A percentile compares a stretch with the other conserved stretches of the same genome.
Evolutionary conservation across 92 coral and sea anemone species (phyloP).

Genomic region (Porites rus): DNA sequence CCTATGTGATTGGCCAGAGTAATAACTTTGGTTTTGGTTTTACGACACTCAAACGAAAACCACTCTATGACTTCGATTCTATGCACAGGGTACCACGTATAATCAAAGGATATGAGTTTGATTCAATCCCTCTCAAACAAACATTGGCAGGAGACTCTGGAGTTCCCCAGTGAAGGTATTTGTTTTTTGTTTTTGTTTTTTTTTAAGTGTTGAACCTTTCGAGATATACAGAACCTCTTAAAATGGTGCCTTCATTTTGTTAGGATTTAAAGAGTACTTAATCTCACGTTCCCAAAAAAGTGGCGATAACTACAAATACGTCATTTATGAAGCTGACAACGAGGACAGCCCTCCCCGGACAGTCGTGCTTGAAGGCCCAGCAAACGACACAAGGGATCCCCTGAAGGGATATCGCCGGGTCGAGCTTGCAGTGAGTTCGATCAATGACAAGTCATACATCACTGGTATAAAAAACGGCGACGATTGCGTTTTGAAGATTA

Average conservation of each 20-base stretch:
- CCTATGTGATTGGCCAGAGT: too few species aligned
- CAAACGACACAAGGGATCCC: slow-evolving; percentile 29
- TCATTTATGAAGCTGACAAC: slow-evolving; percentile 9
- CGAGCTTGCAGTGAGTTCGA: slow-evolving; percentile 10
- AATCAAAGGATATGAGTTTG: slow-evolving; percentile 22
- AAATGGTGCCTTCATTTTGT: neutral
- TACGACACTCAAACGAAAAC: too few species aligned
- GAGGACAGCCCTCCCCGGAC: slow-evolving; percentile 19
- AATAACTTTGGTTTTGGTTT: too few species aligned
- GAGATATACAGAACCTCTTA: neutral
- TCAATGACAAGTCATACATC: slow-evolving; percentile 28
- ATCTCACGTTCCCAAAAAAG: slow-evolving; percentile 29
- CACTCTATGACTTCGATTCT: too few species aligned
- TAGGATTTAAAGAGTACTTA: slow-evolving; percentile 30
- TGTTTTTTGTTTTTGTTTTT: neutral
- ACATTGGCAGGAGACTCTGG: slow-evolving; percentile 18
- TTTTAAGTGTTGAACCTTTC: neutral
- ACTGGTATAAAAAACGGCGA: slow-evolving; percentile 39
- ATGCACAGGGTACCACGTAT: neutral
- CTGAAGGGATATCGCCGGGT: slow-evolving; percentile 38
- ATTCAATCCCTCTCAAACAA: slow-evolving; percentile 26
- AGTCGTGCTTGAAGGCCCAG: slow-evolving; percentile 39
- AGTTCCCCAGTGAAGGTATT: slow-evolving; percentile 25
- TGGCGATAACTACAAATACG: slow-evolving; percentile 15
- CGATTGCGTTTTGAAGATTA: slow-evolving; percentile 43